phyloP scores from a whole-genome alignment of 2,113 vertebrate genomes.

The Megaceryle torquata region DNA sequence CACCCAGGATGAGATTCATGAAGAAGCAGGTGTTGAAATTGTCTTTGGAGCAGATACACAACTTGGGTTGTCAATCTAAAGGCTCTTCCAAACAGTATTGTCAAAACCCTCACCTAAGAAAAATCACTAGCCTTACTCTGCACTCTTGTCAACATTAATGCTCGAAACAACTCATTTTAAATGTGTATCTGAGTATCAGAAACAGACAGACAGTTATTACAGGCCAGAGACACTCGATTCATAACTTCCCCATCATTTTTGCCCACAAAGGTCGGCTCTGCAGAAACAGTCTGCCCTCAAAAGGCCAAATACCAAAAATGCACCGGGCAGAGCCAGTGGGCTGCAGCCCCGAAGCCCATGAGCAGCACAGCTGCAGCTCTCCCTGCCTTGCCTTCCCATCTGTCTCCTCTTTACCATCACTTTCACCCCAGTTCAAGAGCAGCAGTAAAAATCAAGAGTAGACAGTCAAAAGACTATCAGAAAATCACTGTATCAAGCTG shows the following conservation, averaged over 20 bases:
- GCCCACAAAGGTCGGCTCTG: background rate
- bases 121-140: background rate
- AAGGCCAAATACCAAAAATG: conserved; percentile 7
- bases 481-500: background rate
- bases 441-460: background rate
- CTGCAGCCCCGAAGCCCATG: fast-evolving
- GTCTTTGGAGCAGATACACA: background rate
- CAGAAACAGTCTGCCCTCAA: conserved; percentile 42
- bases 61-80: background rate
- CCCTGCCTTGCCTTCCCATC: background rate
- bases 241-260: background rate
- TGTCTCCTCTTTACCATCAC: background rate
- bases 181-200: background rate
- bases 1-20: background rate
- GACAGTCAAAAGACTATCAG: background rate
- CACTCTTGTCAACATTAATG: background rate
- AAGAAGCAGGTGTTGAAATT: background rate
- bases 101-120: background rate
- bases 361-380: background rate
- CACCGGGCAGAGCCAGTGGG: fast-evolving
- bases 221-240: background rate
- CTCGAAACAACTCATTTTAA: background rate
- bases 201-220: background rate
- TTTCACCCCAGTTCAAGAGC: background rate
- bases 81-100: background rate